Conservation (phyloP, 2,113 vertebrate species). For the Pomatostomus ruficeps region DNA sequence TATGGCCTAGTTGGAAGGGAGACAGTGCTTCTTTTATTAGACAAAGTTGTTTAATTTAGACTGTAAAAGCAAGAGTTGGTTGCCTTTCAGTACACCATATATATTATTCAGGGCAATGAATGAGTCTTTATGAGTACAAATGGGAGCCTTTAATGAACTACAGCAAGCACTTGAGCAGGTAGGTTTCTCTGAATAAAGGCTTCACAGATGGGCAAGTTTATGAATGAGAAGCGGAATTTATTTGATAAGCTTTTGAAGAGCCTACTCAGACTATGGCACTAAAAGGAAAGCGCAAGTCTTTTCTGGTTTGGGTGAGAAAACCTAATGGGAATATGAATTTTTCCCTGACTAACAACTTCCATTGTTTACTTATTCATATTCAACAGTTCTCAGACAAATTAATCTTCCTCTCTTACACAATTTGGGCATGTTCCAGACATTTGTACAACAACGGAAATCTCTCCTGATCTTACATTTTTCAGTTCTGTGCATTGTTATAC, state of each 20-base stretch:
- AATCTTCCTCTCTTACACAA: not conserved
- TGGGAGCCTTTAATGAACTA: slow-evolving; percentile 25
- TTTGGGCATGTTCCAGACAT: not conserved
- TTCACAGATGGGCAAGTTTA: slow-evolving; percentile 10
- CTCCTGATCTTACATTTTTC: not conserved
- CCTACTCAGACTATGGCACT: not conserved
- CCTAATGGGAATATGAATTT: not conserved
- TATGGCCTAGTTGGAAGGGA: slow-evolving; percentile 15
- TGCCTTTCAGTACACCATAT: not conserved
- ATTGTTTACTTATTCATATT: not conserved
- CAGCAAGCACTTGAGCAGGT: slow-evolving; percentile 12
- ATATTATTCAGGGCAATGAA: slow-evolving; percentile 32
- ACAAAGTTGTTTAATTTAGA: slow-evolving; percentile 54
- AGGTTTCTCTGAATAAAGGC: slow-evolving; percentile 15
- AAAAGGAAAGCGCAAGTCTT: not conserved
- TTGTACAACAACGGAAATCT: not conserved
- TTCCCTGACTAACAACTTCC: not conserved
- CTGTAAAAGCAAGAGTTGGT: slow-evolving; percentile 4
- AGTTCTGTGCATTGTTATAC: not conserved
- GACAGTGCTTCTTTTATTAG: slow-evolving; percentile 6
- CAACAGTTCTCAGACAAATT: not conserved
- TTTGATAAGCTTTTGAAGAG: not conserved
- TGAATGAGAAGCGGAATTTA: slow-evolving; percentile 41
- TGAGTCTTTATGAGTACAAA: slow-evolving; percentile 22
- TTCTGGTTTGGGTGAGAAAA: not conserved